Conservation (phyloP, 2,113 vertebrate genomes). For the Potamarius usumacintae region DNA sequence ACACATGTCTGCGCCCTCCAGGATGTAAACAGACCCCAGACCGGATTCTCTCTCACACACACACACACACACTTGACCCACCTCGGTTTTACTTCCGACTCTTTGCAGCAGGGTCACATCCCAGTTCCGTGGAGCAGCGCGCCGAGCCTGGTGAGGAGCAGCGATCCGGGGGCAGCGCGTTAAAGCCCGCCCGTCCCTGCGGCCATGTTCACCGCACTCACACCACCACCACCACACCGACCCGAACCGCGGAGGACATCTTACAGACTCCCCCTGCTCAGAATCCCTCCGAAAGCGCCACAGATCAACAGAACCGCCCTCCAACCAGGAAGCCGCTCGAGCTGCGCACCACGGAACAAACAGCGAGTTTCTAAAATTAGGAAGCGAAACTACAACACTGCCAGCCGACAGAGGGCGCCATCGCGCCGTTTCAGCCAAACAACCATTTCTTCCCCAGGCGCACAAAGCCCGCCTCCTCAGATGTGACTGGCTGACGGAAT, state of each 20-base stretch:
- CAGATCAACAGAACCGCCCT: not conserved
- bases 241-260: not conserved
- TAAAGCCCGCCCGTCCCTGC: not conserved
- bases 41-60: not conserved
- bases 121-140: not conserved
- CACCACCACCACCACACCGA: not conserved
- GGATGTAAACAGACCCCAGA: not conserved
- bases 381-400: not conserved
- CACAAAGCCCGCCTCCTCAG: not conserved
- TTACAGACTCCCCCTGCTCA: not conserved
- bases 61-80: not conserved
- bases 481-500: not conserved
- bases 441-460: not conserved
- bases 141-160: no score
- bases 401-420: not conserved
- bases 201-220: not conserved
- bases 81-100: not conserved
- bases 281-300: not conserved
- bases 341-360: conserved; percentile 30
- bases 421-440: not conserved
- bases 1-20: not conserved
- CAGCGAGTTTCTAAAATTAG: conserved; percentile 25
- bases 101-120: not conserved
- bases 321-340: not conserved
- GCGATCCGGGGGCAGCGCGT: not conserved